These are phyloP conservation scores for Dynastes tityus DNA, from an alignment of 2,888 invertebrate species.

Conservation along the genomic window DNA sequence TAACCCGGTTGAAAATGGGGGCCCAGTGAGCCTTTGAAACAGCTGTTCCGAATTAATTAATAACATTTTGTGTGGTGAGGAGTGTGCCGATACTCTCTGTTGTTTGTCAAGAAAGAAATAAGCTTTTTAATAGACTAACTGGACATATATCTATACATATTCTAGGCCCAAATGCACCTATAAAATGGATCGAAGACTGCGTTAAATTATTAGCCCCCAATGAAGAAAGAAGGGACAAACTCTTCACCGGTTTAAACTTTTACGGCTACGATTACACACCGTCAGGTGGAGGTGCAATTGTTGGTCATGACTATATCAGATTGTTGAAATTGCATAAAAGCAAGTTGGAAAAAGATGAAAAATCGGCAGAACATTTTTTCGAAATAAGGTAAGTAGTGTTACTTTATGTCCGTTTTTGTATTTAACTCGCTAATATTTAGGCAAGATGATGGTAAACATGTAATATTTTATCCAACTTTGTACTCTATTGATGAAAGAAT, in stretches of 20 bases:
- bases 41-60: no score
- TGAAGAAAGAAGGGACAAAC: conserved; percentile 79
- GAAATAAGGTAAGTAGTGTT: conserved; percentile 83
- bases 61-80: no score
- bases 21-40: no score
- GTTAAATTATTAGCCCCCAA: conserved; percentile 82
- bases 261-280: conserved; percentile 92
- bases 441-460: conserved; percentile 79
- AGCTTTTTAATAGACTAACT: no score
- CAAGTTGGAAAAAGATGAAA: conserved; percentile 84
- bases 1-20: no score
- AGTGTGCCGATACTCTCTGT: no score
- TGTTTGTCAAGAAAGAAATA: no score
- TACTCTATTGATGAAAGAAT: conserved; percentile 87
- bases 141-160: background rate
- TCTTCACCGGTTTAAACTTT: conserved; percentile 92
- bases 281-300: conserved; percentile 87
- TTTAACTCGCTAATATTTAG: conserved; percentile 68
- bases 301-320: conserved; percentile 85
- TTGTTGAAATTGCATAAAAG: conserved; percentile 83
- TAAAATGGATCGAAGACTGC: conserved; percentile 86
- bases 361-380: conserved; percentile 87
- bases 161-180: conserved; percentile 90
- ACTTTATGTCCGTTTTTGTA: background rate
- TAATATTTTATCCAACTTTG: conserved; percentile 92